These are phyloP conservation scores for Danionella cerebrum DNA, from an alignment of 2,113 vertebrate species.

Conservation along the genomic window DNA sequence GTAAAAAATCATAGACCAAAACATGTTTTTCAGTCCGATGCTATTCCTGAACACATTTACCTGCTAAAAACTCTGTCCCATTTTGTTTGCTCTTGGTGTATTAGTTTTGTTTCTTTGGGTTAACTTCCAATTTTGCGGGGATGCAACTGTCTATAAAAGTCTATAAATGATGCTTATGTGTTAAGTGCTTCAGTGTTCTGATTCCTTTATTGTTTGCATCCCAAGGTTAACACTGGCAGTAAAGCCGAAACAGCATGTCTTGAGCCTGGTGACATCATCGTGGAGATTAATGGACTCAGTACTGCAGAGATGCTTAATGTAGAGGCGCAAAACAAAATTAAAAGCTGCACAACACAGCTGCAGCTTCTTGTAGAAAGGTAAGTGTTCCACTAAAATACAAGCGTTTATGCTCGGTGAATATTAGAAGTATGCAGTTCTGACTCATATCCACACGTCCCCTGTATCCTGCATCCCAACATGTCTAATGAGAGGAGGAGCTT, in stretches of 20 bases:
- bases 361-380: conserved; percentile 78
- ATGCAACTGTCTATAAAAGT: not conserved
- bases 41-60: too few species aligned
- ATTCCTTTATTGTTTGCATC: not conserved
- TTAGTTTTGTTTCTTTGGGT: too few species aligned
- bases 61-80: too few species aligned
- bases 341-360: conserved; percentile 72
- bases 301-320: conserved; percentile 79
- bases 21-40: too few species aligned
- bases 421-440: too few species aligned
- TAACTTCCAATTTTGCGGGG: not conserved
- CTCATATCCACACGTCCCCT: too few species aligned
- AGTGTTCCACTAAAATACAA: not conserved
- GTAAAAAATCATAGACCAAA: too few species aligned
- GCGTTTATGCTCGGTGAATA: too few species aligned
- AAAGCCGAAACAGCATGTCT: conserved; percentile 77
- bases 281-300: conserved; percentile 80
- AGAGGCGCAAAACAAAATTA: conserved; percentile 91
- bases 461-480: too few species aligned
- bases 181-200: not conserved
- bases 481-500: too few species aligned
- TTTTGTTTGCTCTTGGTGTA: too few species aligned
- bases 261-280: conserved; percentile 74
- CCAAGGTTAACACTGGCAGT: conserved; percentile 72
- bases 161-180: not conserved